Evolutionary conservation across 2,113 vertebrate genomes (phyloP).

Genomic region (Antechinus flavipes): DNA sequence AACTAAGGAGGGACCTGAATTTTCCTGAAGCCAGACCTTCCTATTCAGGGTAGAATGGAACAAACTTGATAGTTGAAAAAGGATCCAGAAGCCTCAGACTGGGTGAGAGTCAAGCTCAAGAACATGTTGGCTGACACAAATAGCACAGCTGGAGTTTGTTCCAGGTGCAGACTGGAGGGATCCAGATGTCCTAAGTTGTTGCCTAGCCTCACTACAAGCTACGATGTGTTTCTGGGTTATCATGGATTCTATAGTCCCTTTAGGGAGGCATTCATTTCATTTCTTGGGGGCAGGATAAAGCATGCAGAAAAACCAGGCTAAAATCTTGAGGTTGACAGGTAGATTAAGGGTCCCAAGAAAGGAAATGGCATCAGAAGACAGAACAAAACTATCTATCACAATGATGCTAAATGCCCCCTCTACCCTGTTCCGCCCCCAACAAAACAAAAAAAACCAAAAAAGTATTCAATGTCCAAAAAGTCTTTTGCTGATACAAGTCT

Average conservation of each 20-base stretch:
- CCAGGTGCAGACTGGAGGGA: background rate
- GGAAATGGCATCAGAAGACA: conserved; percentile 29
- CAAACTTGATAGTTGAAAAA: background rate
- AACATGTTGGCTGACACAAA: background rate
- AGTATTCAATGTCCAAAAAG: conserved; percentile 8
- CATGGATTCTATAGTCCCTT: background rate
- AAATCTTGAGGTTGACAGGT: background rate
- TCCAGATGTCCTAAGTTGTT: background rate
- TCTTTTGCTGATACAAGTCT: background rate
- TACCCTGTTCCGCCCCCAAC: background rate
- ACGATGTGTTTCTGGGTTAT: background rate
- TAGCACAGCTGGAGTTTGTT: background rate
- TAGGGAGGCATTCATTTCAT: background rate
- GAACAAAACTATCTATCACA: conserved; percentile 43
- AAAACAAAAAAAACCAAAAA: background rate
- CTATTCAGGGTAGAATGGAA: conserved; percentile 28
- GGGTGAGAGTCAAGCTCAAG: background rate
- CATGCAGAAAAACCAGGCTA: background rate
- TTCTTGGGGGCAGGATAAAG: conserved; percentile 46
- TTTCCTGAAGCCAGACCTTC: conserved; percentile 35
- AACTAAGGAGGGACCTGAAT: background rate
- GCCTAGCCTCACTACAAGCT: background rate
- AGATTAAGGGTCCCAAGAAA: conserved; percentile 2
- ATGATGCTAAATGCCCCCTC: background rate
- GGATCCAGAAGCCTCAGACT: background rate